phyloP scores from a whole-genome alignment of 2,888 invertebrate genomes.

The Clusia tigrina region DNA sequence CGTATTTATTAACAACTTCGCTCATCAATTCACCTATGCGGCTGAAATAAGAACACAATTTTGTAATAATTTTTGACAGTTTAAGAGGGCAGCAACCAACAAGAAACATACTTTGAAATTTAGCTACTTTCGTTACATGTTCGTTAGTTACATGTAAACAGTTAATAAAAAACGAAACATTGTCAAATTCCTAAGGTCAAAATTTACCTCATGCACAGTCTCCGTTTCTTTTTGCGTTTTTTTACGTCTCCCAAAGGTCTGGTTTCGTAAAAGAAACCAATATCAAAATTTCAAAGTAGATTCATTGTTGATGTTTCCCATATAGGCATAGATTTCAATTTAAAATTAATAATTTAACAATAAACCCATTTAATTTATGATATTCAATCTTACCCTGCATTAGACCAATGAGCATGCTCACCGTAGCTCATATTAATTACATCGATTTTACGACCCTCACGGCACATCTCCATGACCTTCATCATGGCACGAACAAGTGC shows the following conservation, averaged over 20 bases:
- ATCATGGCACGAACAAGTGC: conserved; percentile 91
- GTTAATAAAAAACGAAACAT: not conserved
- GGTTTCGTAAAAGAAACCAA: not conserved
- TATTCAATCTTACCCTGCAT: conserved; percentile 76
- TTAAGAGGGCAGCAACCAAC: not conserved
- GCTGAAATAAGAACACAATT: conserved; percentile 63
- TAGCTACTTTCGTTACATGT: not conserved
- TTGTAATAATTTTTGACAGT: not conserved
- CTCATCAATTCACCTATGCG: conserved; percentile 86
- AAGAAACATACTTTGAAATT: not conserved
- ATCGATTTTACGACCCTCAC: conserved; percentile 72
- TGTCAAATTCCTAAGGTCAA: not conserved
- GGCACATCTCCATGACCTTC: conserved; percentile 78
- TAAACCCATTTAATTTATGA: conserved; percentile 2
- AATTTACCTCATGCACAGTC: conserved; percentile 49
- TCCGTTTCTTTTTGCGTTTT: conserved; percentile 49
- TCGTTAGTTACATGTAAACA: not conserved
- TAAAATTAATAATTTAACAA: not conserved
- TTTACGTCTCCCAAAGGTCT: conserved; percentile 37
- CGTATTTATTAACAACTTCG: conserved; percentile 89
- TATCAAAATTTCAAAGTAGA: conserved; percentile 28
- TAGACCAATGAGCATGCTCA: conserved; percentile 91
- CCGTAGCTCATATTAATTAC: conserved; percentile 99
- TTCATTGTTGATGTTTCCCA: conserved; percentile 17
- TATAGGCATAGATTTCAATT: not conserved